Evolutionary conservation across 2,113 vertebrate genomes (phyloP).

Genomic region (Ceuthmochares aereus): DNA sequence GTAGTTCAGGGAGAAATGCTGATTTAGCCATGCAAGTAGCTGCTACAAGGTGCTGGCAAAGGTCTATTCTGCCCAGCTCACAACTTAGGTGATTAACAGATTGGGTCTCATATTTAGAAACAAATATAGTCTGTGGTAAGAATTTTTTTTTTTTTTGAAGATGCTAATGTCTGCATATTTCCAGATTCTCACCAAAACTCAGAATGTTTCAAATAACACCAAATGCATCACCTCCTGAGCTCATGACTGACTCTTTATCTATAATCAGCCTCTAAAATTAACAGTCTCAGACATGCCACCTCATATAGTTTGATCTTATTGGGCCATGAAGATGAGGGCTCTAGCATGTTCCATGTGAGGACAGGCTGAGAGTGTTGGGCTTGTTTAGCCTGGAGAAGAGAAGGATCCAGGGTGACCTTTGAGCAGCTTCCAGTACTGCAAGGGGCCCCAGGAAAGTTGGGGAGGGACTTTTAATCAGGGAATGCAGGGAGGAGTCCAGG

Average conservation of each 20-base stretch:
- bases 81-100: background rate
- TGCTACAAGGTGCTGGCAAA: background rate
- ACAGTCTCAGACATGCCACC: background rate
- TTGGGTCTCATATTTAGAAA: background rate
- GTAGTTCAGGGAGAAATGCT: background rate
- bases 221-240: background rate
- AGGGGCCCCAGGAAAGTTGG: no score
- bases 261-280: background rate
- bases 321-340: no score
- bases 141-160: background rate
- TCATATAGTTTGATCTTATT: background rate
- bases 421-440: no score
- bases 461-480: no score
- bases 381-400: no score
- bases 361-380: no score
- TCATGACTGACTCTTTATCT: background rate
- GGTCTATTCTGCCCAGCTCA: background rate
- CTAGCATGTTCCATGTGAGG: no score
- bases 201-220: background rate
- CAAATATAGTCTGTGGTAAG: background rate
- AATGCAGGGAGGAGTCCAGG: no score
- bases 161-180: background rate
- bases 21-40: background rate
- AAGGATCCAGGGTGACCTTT: no score
- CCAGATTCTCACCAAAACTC: background rate